A percentile compares a stretch with the other conserved stretches of the same genome.
These are phyloP conservation scores for Campylomormyrus numenius DNA, from an alignment of 2,113 vertebrate genomes.

Conservation along the genomic window DNA sequence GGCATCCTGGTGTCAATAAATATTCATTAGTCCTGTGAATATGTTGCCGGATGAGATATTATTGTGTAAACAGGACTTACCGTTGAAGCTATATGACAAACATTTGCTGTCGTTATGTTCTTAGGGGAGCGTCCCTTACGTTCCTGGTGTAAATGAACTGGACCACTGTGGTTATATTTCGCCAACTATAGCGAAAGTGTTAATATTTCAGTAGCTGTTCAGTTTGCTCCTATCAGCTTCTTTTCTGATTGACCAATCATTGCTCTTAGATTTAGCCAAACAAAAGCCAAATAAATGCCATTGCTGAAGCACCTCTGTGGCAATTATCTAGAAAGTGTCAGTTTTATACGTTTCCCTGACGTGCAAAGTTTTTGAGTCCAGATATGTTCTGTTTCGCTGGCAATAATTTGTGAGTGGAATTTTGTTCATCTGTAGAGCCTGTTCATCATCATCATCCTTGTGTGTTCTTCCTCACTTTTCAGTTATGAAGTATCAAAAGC, in stretches of 20 bases:
- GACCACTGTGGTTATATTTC: not conserved
- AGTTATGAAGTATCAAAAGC: not conserved
- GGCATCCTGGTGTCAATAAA: not conserved
- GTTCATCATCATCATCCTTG: not conserved
- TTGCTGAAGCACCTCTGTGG: not conserved
- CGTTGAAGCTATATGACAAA: not conserved
- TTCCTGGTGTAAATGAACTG: not conserved
- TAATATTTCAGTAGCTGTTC: not conserved
- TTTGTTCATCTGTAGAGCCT: not conserved
- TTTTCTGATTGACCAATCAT: not conserved
- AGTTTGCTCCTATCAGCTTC: not conserved
- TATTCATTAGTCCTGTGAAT: not conserved
- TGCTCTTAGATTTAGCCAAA: not conserved
- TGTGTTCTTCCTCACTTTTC: not conserved
- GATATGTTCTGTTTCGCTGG: not conserved
- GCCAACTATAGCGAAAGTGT: no score
- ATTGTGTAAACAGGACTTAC: not conserved
- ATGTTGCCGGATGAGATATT: not conserved
- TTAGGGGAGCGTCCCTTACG: not conserved
- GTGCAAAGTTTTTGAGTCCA: not conserved
- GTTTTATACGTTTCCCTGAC: not conserved
- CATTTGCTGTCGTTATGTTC: not conserved
- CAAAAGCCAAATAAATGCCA: not conserved
- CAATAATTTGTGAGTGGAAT: not conserved
- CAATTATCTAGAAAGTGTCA: not conserved